Evolutionary conservation across 2,888 invertebrate genomes (phyloP).

Genomic region (Thymelicus acteon): DNA sequence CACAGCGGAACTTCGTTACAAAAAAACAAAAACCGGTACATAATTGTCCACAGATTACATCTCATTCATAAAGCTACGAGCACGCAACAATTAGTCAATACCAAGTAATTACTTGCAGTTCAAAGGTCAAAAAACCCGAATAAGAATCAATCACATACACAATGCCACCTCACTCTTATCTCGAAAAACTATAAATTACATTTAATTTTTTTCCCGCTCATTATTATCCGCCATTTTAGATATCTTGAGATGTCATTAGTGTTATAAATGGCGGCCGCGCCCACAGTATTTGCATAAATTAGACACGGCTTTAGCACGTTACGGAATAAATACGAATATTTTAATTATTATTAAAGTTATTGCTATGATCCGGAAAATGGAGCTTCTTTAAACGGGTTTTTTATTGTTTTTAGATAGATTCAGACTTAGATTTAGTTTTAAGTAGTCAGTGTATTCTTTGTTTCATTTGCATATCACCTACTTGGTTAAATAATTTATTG

Average conservation of each 20-base stretch:
- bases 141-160: conserved; percentile 38
- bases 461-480: too few species aligned
- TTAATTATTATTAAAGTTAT: too few species aligned
- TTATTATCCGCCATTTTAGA: conserved; percentile 70
- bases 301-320: conserved; percentile 11
- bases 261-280: conserved; percentile 65
- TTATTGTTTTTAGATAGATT: too few species aligned
- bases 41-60: conserved; percentile 37
- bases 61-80: conserved; percentile 19
- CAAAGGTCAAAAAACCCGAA: conserved; percentile 40
- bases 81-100: conserved; percentile 42
- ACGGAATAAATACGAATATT: too few species aligned
- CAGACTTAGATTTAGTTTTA: too few species aligned
- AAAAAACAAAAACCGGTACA: conserved; percentile 34
- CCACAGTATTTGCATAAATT: background rate
- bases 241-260: conserved; percentile 79
- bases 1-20: background rate
- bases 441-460: too few species aligned
- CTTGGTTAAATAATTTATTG: too few species aligned
- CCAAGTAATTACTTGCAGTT: conserved; percentile 41
- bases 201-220: conserved; percentile 52
- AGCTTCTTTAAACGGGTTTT: too few species aligned
- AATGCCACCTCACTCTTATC: conserved; percentile 35
- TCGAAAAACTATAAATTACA: conserved; percentile 37
- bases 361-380: too few species aligned